Evolutionary conservation across 2,113 vertebrate species (phyloP), one percentile per base, ranked within the genome.

Genomic region (Lasiurus borealis): DNA sequence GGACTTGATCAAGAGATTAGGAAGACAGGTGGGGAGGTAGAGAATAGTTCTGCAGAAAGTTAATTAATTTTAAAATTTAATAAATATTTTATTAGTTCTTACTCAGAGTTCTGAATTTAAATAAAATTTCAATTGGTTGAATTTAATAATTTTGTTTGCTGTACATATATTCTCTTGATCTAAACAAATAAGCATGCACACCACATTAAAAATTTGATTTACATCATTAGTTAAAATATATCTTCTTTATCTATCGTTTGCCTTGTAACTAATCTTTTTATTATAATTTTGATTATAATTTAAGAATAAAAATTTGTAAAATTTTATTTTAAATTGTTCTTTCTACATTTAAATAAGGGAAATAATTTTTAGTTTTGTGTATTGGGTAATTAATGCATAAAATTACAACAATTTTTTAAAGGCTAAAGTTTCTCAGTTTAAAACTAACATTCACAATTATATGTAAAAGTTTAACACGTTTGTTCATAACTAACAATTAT

Each of bases 401-500:
- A 46, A 68, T 66, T 91, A 83, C 12, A 78, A 57, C 23, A 82
- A 71, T 66, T 91, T 95, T 95, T 83, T 68, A 91, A 92, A 80
- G 46, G 8, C 25, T 93, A 81, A 16, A 82, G 69, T 91, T 82
- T 94, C 69, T 97, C 69, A 77, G 40, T 94, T 91, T 92, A 91
- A 95, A 96, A 93, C 83, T 62, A 81, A 59, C 25, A 90, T 78
- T 78, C 31, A 89, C 66, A 87, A 34, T 78, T 88, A 75, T 83
- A 88, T 90, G 10, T 69, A 90, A 92, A 97, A 71, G 10, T 12
- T 91, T 90, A 94, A 86, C 40, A 86, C 23, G 71, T 93, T 94
- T 93, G 54, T 88, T 93, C 89, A 84, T n/a, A 95, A 62, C n/a
- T 77, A 95, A 93, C 12, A 91, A 84, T 95, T 92, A 93, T 84